A percentile compares a stretch with the other conserved stretches of the same genome.
These are phyloP conservation scores for Muricea muricata DNA, from an alignment of 92 coral and sea anemone species.

Conservation along the genomic window DNA sequence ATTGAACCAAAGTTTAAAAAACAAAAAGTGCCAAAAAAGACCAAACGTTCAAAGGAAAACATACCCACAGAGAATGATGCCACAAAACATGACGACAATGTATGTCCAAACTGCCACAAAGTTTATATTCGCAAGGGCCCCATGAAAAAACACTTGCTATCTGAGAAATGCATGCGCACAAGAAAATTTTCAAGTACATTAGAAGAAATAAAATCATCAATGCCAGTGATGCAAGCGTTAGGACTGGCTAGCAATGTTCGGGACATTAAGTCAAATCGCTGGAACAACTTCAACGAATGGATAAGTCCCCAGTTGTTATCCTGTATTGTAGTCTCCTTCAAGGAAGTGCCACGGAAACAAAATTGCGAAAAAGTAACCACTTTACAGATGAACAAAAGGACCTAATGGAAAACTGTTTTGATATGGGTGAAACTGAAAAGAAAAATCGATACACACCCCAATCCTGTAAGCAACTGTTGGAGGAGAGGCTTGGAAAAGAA, in stretches of 20 bases:
- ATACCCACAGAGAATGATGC: background rate
- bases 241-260: background rate
- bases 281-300: background rate
- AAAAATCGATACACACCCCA: background rate
- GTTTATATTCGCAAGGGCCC: background rate
- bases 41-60: background rate
- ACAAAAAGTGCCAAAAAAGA: too few relatives aligned
- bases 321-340: constrained; percentile 17
- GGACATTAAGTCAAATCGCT: background rate
- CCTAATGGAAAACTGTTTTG: constrained; percentile 55
- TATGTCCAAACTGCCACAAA: constrained; percentile 9
- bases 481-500: background rate
- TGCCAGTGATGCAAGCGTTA: constrained; percentile 10
- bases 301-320: background rate
- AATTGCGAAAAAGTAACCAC: constrained; percentile 25
- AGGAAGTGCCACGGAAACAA: constrained; percentile 56
- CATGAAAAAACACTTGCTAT: too few relatives aligned
- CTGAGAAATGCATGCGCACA: background rate
- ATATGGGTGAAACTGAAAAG: constrained; percentile 35
- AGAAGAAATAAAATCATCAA: constrained; percentile 6
- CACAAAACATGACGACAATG: background rate
- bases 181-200: background rate
- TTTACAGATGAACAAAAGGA: constrained; percentile 47
- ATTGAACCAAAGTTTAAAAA: constrained; percentile 10
- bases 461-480: background rate